These are phyloP conservation scores for Leptopterna dolabrata DNA, from an alignment of 2,888 invertebrate species.

Conservation along the genomic window DNA sequence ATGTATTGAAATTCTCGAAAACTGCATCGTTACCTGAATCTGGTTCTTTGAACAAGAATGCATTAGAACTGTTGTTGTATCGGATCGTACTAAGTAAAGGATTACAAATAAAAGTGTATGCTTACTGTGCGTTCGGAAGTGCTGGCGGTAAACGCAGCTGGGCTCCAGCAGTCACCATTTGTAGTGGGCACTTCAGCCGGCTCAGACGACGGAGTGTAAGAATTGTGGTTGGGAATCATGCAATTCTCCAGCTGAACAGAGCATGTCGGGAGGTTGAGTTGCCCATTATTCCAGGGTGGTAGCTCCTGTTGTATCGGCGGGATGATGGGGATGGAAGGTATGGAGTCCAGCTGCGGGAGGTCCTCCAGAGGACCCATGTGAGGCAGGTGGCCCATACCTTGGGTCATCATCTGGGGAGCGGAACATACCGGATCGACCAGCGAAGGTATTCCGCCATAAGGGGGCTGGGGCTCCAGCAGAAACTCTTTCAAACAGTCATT, in stretches of 20 bases:
- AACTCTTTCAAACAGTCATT: slow-evolving; percentile 64
- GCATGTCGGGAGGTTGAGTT: slow-evolving; percentile 24
- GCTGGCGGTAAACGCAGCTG: slow-evolving; percentile 61
- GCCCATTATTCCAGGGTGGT: slow-evolving; percentile 51
- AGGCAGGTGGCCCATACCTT: background rate
- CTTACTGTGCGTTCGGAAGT: slow-evolving; percentile 61
- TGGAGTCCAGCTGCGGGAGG: slow-evolving; percentile 24
- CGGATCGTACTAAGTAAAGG: too few relatives aligned
- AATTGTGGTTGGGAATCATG: slow-evolving; percentile 33
- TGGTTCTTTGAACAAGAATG: too few relatives aligned
- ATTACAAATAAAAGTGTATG: background rate
- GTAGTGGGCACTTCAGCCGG: slow-evolving; percentile 52
- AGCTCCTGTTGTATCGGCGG: slow-evolving; percentile 47
- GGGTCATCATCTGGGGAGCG: background rate
- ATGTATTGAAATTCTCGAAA: too few relatives aligned
- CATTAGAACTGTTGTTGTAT: too few relatives aligned
- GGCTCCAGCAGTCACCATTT: slow-evolving; percentile 62
- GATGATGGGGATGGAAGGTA: slow-evolving; percentile 44
- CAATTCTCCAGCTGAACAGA: slow-evolving; percentile 35
- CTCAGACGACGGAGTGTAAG: slow-evolving; percentile 44
- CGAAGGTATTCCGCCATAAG: slow-evolving; percentile 35
- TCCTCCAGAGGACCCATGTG: slow-evolving; percentile 3
- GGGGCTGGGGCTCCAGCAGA: slow-evolving; percentile 61
- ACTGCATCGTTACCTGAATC: too few relatives aligned
- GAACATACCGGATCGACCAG: slow-evolving; percentile 23